Evolutionary conservation across 2,113 vertebrate species (phyloP).

Genomic region (Panthera tigris): DNA sequence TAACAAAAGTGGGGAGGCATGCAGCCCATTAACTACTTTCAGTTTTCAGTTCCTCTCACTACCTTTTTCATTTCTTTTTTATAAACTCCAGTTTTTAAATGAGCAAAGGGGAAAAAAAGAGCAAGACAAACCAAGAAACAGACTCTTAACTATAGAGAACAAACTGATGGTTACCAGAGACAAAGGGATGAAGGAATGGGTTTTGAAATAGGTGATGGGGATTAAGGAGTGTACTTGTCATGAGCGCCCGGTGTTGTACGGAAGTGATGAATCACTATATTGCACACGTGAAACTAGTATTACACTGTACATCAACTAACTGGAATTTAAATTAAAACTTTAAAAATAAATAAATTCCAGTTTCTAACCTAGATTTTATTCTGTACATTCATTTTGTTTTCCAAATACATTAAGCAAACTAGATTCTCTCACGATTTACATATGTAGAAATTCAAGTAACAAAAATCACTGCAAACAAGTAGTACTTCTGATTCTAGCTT

Average conservation of each 20-base stretch:
- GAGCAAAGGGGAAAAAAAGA: not conserved
- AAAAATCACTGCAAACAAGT: constrained; percentile 42
- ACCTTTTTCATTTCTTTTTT: constrained; percentile 48
- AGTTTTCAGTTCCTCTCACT: constrained; percentile 47
- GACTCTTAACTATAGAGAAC: not conserved
- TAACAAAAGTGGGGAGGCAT: not conserved
- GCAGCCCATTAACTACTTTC: constrained; percentile 29
- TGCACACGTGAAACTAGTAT: not conserved
- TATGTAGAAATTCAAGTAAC: not conserved
- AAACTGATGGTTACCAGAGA: not conserved
- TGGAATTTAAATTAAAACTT: not conserved
- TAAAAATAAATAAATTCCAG: not conserved
- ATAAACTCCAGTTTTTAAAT: constrained; percentile 31
- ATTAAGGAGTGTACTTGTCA: not conserved
- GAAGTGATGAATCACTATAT: not conserved
- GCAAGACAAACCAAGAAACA: not conserved
- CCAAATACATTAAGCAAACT: constrained; percentile 30
- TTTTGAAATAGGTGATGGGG: not conserved
- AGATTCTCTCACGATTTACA: constrained; percentile 25
- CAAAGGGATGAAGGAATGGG: too few species aligned
- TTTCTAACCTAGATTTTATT: constrained; percentile 32
- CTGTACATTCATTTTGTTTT: constrained; percentile 27
- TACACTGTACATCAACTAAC: not conserved
- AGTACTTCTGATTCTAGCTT: not conserved
- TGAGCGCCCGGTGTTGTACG: not conserved